Base-by-base conservation (phyloP, 2,797 vertebrate species). In the Propithecus deckenii region DNA sequence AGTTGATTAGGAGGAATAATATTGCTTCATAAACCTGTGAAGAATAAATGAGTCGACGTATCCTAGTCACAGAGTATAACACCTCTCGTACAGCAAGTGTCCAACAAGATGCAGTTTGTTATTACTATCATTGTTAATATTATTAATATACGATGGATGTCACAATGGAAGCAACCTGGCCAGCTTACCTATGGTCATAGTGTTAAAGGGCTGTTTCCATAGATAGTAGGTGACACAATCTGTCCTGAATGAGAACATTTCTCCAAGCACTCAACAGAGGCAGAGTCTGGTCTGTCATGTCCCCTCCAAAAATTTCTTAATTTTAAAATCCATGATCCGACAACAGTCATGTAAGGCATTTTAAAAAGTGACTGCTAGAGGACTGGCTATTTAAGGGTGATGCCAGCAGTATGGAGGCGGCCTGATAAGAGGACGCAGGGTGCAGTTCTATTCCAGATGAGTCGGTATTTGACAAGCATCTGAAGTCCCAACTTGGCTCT, bases 401-500 rank as follows among this genome's bases (percentile, higher is more conserved):
- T 7, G 2, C 8, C 17, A 18, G 17, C 12, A 18, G 30, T 20
- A 6, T 13, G 10, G 32, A 85, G 2, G 14, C 23, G 32, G 3
- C 3, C 10, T 41, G 28, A 30, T 4, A 80, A 79, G 32, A 22
- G 1, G 0, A 17, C 22, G 11, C 41, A 52, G n/a, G 14, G 11
- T 50, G 22, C 20, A 41, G 5, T 72, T 69, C 52, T 63, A 25
- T 89, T 79, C 92, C 17, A 46, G 89, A 89, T 14, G 25, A 89
- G 20, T 17, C 43, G 41, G 48, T 20, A 57, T 57, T 46, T 86
- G 79, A 78, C 38, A 91, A 93, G 79, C 38, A 23, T 83, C 71
- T 88, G n/a, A 86, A 93, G 59, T 57, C 84, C 46, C 57, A 13
- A 20, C 17, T 69, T 89, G 79, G 57, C 86, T 93, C n/a, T 91